Base-by-base conservation (phyloP, 1,140 invertebrate genomes). In the Rhizoglyphus robini region DNA sequence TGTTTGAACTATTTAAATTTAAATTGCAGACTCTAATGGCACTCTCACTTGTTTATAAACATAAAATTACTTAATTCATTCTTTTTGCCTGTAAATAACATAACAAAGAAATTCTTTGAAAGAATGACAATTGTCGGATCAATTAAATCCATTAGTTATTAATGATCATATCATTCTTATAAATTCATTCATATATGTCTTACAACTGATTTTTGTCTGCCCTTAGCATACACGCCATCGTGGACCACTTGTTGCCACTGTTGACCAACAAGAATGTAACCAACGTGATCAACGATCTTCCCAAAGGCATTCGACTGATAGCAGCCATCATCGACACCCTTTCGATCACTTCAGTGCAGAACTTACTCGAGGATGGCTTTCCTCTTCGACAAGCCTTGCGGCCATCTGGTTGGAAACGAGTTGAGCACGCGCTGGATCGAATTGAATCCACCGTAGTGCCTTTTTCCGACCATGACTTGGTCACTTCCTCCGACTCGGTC, bases 291-390 rank as follows among this genome's bases (percentile, higher is more conserved):
- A 29, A 54, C 15, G 63, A 70, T 29, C 41, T 72, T 15, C 71
- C 71, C 1, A 69, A 68, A 63, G 71, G 69, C 3, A 67, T 71
- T 31, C 47, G 65, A 5, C 49, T 72, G 11, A 66, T 72, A 57
- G 54, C 64, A n/a, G 67, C 67, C 0, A 66, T 72, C 5, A 67
- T 68, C 20, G 68, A 72, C 31, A 68, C 67, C 11, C 41, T 72
- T 4, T 63, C 66, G 20, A 65, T 64, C 34, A 65, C 68, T 13
- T 60, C 61, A 25, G 34, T 72, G 4, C 63, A 70, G 18, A 49
- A 41, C 29, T 54, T 70, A 20, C 36, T 70, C 11, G 67, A 68
- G 51, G n/a, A 60, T 47, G 63, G 67, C 1, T 29, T 60, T 25
- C 31, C 63, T 1, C 18, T 68, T 27, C 27, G 25, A 23, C 11